Percentiles rank a stretch among this genome's conserved stretches.
phyloP scores from a whole-genome alignment of 35 echinoderm and acorn worm genomes.

The Ophioderma brevispina region DNA sequence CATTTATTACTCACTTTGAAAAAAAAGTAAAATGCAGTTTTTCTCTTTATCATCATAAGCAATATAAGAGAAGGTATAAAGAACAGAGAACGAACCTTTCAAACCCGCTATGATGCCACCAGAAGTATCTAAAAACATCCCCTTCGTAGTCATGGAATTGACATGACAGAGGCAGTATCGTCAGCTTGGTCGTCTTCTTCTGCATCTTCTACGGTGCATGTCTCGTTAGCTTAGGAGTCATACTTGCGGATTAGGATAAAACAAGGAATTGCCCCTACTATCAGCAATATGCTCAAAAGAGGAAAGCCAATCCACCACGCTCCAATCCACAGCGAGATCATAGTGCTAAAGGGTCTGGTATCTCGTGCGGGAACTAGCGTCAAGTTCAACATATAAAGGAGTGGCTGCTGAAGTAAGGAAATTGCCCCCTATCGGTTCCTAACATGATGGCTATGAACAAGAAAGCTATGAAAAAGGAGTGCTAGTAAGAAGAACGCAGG shows the following conservation, averaged over 20 bases:
- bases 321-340: constrained; percentile 76
- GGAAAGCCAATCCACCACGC: constrained; percentile 75
- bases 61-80: too few relatives aligned
- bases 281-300: constrained; percentile 20
- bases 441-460: constrained; percentile 29
- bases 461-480: constrained; percentile 27
- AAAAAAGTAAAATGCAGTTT: too few relatives aligned
- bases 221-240: not conserved
- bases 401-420: constrained; percentile 26
- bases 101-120: too few relatives aligned
- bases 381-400: constrained; percentile 58
- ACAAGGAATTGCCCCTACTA: constrained; percentile 35
- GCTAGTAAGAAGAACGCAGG: too few relatives aligned
- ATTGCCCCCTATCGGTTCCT: constrained; percentile 53
- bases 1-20: too few relatives aligned
- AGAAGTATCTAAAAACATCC: too few relatives aligned
- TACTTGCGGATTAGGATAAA: constrained; percentile 49
- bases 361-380: constrained; percentile 38
- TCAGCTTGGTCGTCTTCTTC: too few relatives aligned
- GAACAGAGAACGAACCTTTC: too few relatives aligned
- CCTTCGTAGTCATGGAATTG: too few relatives aligned
- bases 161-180: too few relatives aligned
- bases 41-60: too few relatives aligned
- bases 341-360: constrained; percentile 30
- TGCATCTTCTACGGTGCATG: too few relatives aligned